phyloP scores from a whole-genome alignment of 2,888 invertebrate genomes.

The Scaptomyza reducta region DNA sequence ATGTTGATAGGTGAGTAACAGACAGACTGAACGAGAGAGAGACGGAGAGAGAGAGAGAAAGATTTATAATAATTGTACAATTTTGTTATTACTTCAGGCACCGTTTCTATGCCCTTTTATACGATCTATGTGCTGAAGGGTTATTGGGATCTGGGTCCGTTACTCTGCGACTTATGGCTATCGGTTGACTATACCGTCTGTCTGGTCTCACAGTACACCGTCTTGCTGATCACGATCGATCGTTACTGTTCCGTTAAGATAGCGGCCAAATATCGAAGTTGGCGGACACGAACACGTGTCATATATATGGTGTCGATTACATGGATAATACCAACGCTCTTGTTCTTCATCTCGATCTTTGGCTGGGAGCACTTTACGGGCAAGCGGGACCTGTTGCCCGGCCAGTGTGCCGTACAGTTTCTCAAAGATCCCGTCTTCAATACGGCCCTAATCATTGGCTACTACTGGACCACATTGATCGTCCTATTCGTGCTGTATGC shows the following conservation, averaged over 20 bases:
- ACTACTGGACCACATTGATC: conserved; percentile 98
- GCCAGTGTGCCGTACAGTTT: conserved; percentile 98
- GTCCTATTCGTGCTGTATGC: conserved; percentile 98
- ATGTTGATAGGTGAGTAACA: conserved; percentile 92
- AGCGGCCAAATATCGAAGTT: conserved; percentile 97
- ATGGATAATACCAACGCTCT: conserved; percentile 97
- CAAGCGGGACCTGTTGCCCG: conserved; percentile 92
- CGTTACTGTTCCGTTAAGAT: conserved; percentile 99
- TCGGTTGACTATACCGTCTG: conserved; percentile 99
- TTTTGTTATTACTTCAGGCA: conserved; percentile 87
- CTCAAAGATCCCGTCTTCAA: conserved; percentile 98
- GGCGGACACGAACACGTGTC: conserved; percentile 97
- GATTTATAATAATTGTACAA: neutral
- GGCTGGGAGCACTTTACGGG: conserved; percentile 99
- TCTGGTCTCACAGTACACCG: conserved; percentile 99
- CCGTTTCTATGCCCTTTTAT: conserved; percentile 99
- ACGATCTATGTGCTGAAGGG: conserved; percentile 98
- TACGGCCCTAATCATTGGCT: conserved; percentile 97
- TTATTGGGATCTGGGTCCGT: conserved; percentile 97
- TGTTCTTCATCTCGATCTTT: conserved; percentile 99
- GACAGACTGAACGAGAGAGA: too few species aligned
- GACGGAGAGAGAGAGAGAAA: neutral
- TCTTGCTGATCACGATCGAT: conserved; percentile 98
- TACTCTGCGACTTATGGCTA: conserved; percentile 98
- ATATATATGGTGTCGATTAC: conserved; percentile 98